phyloP scores from a whole-genome alignment of 2,113 vertebrate genomes.

The Phodopus roborovskii region DNA sequence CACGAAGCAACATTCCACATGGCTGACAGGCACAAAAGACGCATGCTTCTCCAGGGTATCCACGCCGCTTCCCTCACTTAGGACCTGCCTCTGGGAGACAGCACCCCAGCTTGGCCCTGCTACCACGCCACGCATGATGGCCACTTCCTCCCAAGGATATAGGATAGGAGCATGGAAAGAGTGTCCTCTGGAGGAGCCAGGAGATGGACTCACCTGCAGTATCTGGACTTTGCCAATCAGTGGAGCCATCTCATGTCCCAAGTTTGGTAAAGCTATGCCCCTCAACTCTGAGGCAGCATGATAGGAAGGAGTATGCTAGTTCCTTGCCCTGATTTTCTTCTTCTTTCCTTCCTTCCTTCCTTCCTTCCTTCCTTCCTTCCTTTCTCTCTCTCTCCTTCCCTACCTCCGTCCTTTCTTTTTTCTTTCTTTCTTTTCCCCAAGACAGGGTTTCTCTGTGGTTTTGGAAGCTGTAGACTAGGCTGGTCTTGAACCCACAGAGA shows the following conservation, averaged over 20 bases:
- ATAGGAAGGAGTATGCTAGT: rapidly evolving
- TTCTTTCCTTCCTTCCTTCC: too few species aligned
- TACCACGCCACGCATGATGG: rapidly evolving
- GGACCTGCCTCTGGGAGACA: background rate
- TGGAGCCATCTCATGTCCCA: background rate
- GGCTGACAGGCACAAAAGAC: background rate
- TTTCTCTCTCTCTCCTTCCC: too few species aligned
- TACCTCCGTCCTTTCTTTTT: too few species aligned
- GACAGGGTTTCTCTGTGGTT: too few species aligned
- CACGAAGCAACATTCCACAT: background rate
- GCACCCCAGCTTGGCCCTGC: background rate
- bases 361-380: too few species aligned
- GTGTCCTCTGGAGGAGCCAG: background rate
- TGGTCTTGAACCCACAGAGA: too few species aligned
- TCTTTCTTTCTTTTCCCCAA: too few species aligned
- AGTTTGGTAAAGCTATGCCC: background rate
- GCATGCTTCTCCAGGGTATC: background rate
- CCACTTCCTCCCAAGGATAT: too few species aligned
- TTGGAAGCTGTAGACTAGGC: too few species aligned
- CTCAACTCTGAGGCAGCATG: background rate
- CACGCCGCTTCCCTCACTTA: background rate
- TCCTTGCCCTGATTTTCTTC: too few species aligned
- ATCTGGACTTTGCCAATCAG: too few species aligned
- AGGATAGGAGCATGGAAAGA: background rate
- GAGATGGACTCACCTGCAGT: background rate